Base-by-base conservation (phyloP, 2,797 vertebrate genomes). In the Sparidentex hasta region DNA sequence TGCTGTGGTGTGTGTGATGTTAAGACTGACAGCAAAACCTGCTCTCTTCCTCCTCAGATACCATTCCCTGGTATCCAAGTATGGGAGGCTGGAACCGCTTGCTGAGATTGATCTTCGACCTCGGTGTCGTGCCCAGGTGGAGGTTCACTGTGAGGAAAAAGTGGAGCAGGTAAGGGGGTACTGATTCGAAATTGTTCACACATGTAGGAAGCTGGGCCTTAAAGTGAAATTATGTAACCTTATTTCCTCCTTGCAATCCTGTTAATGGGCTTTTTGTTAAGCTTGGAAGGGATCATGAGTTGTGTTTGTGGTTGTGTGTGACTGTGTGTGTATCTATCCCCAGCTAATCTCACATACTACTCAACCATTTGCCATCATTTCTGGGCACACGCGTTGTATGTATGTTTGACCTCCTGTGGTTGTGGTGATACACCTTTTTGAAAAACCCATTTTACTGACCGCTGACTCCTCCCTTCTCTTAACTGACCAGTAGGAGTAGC, bases 71-170 rank as follows among this genome's bases (percentile, higher is more conserved):
- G 96, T 99, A 59, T 98, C 96, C 1, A 98, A 99, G 84, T 99
- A 99, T 0, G 98, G 98, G 54, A 98, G 97, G 90, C 88, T 99
- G 94, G 98, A 98, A 48, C 98, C 98, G 3, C 92, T 99, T 66
- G 98, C 97, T 1, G 98, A 98, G 41, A 96, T 99, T 20, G 98
- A 99, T 78, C 96, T 99, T n/a, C 96, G 97, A 78, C 98, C 98
- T 0, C 97, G 97, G 82, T 97, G 95, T 93, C 96, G 93, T 2
- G 98, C 93, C 1, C 96, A 96, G 88, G 97, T 99, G 46, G 96
- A 99, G 81, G 96, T 99, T 83, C 98, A 97, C 86, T 99, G 95
- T 90, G 97, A 99, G 65, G 97, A 96, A 44, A 97, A 96, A 74
- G 96, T 99, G 82, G 96, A 98, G 68, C 95, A 98, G 88, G 95